Base-by-base conservation (phyloP, 2,113 vertebrate species). In the Ondatra zibethicus region DNA sequence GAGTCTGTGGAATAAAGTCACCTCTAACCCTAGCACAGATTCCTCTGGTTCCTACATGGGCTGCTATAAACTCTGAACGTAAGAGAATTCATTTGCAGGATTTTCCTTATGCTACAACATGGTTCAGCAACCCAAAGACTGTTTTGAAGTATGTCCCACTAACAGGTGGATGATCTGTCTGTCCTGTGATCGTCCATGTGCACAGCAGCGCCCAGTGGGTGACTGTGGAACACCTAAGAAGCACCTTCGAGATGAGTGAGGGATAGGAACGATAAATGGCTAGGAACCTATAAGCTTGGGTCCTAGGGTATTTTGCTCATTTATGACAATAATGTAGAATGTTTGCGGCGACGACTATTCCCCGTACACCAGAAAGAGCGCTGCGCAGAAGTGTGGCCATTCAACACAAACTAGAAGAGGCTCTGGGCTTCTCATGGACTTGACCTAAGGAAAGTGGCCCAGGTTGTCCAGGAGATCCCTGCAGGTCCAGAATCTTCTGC, bases 1-100 rank as follows among this genome's bases (percentile, higher is more conserved):
- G 70, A 94, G 84, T 86, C 93, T 92, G 87, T 80, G 87, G 95
- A 89, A 93, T 45, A 84, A 90, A 96, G 80, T 91, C 89, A 92
- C 92, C 82, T 89, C 93, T 82, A 93, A 92, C 82, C 81, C 72
- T 31, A 82, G 73, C 50, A 52, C 61, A 55, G 70, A 45, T 70
- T 96, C 88, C 91, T 95, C 81, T 50, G 72, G 92, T 87, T 95
- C 47, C 68, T 63, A 13, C 66, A 58, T 68, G 70, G 1, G 61
- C 89, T 70, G 73, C n/a, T 86, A 23, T 17, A 78, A 91, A 88
- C 39, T 87, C 93, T 96, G 70, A 89, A 81, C 39, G 31, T 66
- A 50, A 61, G 47, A 39, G 66, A 92, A 75, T 80, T 45, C 17
- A 16, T 91, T 55, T 89, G 25, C 33, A 52, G 87, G 45, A 65